Base-by-base conservation (phyloP, 2,888 invertebrate genomes). In the Tiliacea aurago region DNA sequence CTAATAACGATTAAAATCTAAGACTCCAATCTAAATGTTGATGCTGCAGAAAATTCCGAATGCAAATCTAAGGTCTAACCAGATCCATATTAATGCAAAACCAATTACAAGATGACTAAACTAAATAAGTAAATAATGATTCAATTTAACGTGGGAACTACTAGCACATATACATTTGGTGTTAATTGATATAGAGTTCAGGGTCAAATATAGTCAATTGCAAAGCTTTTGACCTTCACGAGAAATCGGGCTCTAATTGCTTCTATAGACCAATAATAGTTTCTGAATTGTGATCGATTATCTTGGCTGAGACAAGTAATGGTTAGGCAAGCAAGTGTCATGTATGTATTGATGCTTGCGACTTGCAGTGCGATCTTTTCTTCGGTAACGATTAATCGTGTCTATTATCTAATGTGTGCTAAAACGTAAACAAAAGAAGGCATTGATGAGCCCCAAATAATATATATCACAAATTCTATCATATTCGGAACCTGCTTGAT, bases 141-240 rank as follows among this genome's bases (percentile, higher is more conserved):
- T 81, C 71, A 78, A 86, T 81, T 64, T 43, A 67, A 67, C 85
- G 86, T 87, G 88, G 72, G 87, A 87, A 87, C 55, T 65, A 65
- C 49, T 64, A 76, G 63, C 65, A 72, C 13, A 20, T 74, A 43
- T 76, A 68, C 47, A 67, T 56, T 56, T 6, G 45, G 62, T 70
- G 76, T 78, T 82, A 78, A 82, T 84, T 85, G 77, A 65, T 74
- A 37, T 67, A 58, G 76, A 68, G 74, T 78, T 79, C 81, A 80
- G 70, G 81, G 84, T 72, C 64, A 66, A 64, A 70, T 84, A 74
- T 71, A 72, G 67, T 63, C 83, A 76, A 80, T 80, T 86, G 83
- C 72, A 74, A 74, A 73, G 69, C 64, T 72, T 64, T 63, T 63
- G 71, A 75, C 80, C 84, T 84, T 84, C 69, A 41, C 43, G 23